Evolutionary conservation across 1,140 invertebrate genomes (phyloP).

Genomic region (Lepidurus arcticus): DNA sequence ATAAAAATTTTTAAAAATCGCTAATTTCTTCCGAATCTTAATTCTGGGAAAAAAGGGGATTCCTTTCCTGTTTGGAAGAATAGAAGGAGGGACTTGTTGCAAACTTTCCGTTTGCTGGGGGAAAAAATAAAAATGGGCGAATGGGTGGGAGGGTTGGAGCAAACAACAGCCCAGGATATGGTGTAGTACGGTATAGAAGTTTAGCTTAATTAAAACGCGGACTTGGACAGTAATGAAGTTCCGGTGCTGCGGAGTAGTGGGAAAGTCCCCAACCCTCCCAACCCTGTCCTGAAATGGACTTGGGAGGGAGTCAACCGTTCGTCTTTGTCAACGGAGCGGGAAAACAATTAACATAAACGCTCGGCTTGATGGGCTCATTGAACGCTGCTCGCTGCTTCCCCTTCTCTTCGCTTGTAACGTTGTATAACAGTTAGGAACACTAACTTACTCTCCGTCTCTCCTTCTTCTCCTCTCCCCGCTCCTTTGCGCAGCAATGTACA

Average conservation of each 20-base stretch:
- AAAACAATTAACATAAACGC: constrained; percentile 22
- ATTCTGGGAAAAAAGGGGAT: not conserved
- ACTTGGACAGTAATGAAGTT: constrained; percentile 14
- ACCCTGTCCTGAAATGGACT: not conserved
- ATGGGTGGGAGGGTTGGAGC: not conserved
- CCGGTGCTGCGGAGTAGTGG: not conserved
- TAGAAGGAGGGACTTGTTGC: not conserved
- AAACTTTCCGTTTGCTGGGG: not conserved
- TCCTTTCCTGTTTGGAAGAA: not conserved
- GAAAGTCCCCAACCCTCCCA: not conserved
- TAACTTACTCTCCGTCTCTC: not conserved
- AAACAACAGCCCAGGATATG: not conserved
- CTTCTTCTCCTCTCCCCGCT: not conserved
- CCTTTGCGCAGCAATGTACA: not conserved
- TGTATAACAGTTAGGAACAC: constrained; percentile 12
- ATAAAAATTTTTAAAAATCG: not conserved
- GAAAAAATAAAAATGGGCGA: not conserved
- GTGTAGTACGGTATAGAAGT: not conserved
- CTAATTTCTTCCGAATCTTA: not conserved
- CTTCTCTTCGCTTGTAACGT: not conserved
- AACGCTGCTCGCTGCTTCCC: constrained; percentile 9
- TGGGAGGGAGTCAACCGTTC: constrained; percentile 20
- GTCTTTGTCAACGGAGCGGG: constrained; percentile 20
- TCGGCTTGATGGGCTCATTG: constrained; percentile 20
- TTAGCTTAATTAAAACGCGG: constrained; percentile 15